Conservation (phyloP, 2,888 invertebrate species). For the Rhimphoctona megacephalus region DNA sequence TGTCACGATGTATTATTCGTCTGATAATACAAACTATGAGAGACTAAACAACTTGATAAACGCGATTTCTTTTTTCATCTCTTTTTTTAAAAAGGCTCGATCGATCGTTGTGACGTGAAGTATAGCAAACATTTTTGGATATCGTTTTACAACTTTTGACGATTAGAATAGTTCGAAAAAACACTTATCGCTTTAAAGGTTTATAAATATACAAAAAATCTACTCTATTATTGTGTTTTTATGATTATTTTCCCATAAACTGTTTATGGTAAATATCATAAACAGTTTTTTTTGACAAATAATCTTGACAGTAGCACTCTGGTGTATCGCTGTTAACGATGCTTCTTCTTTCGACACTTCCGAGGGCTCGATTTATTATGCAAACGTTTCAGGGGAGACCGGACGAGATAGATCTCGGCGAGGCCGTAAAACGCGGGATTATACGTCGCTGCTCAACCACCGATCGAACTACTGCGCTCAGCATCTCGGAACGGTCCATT, state of each 20-base stretch:
- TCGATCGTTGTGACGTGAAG: background rate
- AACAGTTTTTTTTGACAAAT: background rate
- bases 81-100: background rate
- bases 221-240: background rate
- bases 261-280: background rate
- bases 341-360: background rate
- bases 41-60: background rate
- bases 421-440: background rate
- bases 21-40: background rate
- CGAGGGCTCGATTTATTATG: slow-evolving; percentile 3
- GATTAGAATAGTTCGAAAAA: background rate
- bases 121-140: background rate
- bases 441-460: slow-evolving; percentile 30
- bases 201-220: background rate
- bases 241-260: background rate
- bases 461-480: slow-evolving; percentile 49
- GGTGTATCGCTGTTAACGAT: background rate
- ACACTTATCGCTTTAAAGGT: background rate
- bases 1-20: background rate
- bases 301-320: background rate
- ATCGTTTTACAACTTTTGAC: background rate
- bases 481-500: slow-evolving; percentile 66
- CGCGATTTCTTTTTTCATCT: background rate
- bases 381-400: background rate
- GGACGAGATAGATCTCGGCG: background rate